Conservation (phyloP, 2,888 invertebrate genomes). For the Laspeyria flexula region DNA sequence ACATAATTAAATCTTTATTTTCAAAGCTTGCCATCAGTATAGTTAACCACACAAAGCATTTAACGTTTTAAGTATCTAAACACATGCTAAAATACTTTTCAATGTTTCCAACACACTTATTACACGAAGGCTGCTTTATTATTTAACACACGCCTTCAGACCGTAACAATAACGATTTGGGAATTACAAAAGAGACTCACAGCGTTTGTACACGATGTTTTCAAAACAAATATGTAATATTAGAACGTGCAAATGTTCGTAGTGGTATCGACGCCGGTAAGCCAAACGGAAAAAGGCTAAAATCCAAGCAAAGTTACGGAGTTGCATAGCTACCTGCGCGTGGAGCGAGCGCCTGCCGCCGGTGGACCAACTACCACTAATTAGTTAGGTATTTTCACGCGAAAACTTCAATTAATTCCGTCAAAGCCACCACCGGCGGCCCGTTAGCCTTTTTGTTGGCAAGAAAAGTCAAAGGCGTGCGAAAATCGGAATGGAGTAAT, state of each 20-base stretch:
- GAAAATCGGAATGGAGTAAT: conserved; percentile 64
- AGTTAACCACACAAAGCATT: too few species aligned
- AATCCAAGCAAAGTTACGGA: conserved; percentile 29
- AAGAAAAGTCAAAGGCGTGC: conserved; percentile 63
- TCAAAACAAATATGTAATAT: conserved; percentile 10
- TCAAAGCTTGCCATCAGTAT: too few species aligned
- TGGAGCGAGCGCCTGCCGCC: conserved; percentile 34
- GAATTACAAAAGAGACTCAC: conserved; percentile 7
- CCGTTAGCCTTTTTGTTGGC: conserved; percentile 52
- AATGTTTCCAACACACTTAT: conserved; percentile 12
- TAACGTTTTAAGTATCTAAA: conserved; percentile 5
- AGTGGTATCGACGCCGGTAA: conserved; percentile 8
- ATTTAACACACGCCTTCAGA: conserved; percentile 12
- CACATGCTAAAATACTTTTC: conserved; percentile 3
- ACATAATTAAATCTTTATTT: too few species aligned
- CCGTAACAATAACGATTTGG: conserved; percentile 11
- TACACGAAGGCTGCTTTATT: conserved; percentile 7
- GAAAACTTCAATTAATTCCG: conserved; percentile 77
- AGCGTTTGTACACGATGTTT: conserved; percentile 4
- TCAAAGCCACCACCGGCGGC: conserved; percentile 62
- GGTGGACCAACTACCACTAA: conserved; percentile 61
- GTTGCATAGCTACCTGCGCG: conserved; percentile 46
- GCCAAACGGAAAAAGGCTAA: conserved; percentile 40
- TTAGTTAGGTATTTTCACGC: conserved; percentile 73
- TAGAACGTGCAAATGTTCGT: conserved; percentile 4